Base-by-base conservation (phyloP, 2,888 invertebrate genomes). In the Leptopilina drosophilae region DNA sequence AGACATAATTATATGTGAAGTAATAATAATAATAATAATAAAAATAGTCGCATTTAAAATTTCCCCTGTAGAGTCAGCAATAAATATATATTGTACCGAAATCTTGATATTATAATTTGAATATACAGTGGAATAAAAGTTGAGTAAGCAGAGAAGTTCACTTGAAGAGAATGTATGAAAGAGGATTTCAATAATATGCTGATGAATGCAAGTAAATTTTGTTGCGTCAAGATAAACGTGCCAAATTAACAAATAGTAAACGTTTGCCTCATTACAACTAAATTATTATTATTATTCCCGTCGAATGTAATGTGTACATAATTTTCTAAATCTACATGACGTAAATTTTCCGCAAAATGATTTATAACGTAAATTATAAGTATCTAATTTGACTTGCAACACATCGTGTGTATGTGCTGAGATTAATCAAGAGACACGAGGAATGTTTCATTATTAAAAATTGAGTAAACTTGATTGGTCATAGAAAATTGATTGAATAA, bases 161-260 rank as follows among this genome's bases (percentile, higher is more conserved):
- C 73, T 49, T 73, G 73, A 73, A 73, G 56, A n/a, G 33, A 73
- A 73, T 73, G 56, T 40, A 73, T 73, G n/a, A 20, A 46, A 42
- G 6, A 12, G 33, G 56, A 56, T 73, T 73, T 73, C n/a, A 73
- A 33, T 6, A 73, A 33, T 6, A n/a, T 56, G 33, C 56, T 56
- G 26, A 73, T 56, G 73, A 56, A 56, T n/a, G 53, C 73, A 73
- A 26, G 26, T 53, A 73, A 69, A 69, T 69, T 69, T 49, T 69
- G 14, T 73, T 73, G 73, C 73, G 33, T 20, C 73, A 73, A 49
- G 11, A 56, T 56, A 56, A 73, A 73, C 49, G 26, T 56, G 73
- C 9, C n/a, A 73, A 73, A 56, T 73, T 73, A 73, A 73, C 26
- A 69, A 53, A 73, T 73, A n/a, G 9, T 56, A 26, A 73, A 33